phyloP scores from a whole-genome alignment of 2,113 vertebrate genomes.

The Rhodinocichla rosea region DNA sequence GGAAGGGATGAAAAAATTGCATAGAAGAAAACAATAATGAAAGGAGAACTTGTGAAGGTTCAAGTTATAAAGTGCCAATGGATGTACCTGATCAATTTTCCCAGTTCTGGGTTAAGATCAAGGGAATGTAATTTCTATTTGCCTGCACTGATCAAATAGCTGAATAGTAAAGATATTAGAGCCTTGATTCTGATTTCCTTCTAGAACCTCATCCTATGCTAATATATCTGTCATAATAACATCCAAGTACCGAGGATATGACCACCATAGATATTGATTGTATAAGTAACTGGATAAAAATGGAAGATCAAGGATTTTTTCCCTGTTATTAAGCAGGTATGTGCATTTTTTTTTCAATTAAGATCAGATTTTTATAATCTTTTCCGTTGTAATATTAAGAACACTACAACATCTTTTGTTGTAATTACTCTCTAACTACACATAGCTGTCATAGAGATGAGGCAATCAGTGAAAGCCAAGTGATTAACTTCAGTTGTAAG shows the following conservation, averaged over 20 bases:
- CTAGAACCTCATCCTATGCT: not conserved
- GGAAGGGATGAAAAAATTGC: not conserved
- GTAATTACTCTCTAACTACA: not conserved
- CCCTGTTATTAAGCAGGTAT: not conserved
- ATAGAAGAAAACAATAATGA: not conserved
- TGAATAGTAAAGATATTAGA: not conserved
- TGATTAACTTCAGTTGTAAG: not conserved
- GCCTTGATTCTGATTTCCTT: not conserved
- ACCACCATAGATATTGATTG: not conserved
- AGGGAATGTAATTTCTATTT: not conserved
- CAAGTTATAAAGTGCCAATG: not conserved
- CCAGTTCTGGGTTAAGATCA: not conserved
- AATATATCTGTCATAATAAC: not conserved
- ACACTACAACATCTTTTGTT: not conserved
- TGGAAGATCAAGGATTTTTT: not conserved
- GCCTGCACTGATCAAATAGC: not conserved
- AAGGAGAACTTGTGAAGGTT: not conserved
- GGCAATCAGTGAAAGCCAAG: not conserved
- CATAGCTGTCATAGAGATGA: not conserved
- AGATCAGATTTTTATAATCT: not conserved
- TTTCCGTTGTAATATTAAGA: not conserved
- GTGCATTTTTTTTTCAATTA: not conserved
- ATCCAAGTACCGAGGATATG: not conserved
- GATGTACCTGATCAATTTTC: not conserved
- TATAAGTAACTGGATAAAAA: not conserved